A percentile compares a stretch with the other conserved stretches of the same genome.
Conservation (phyloP, 2,888 invertebrate species). For the Saturnia pavonia region DNA sequence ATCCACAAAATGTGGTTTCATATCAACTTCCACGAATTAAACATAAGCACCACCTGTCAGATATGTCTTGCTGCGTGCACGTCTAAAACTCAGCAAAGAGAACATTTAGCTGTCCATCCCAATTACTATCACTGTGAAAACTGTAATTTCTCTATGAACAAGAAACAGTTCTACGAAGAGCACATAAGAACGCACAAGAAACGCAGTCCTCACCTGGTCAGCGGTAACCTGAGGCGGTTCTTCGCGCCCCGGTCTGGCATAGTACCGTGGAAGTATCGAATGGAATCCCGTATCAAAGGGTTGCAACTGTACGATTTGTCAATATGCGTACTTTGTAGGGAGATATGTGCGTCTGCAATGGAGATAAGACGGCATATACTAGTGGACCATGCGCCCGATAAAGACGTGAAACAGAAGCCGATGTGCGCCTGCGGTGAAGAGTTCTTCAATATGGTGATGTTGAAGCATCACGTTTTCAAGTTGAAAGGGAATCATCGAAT, state of each 20-base stretch:
- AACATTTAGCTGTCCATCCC: constrained; percentile 45
- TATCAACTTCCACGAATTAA: constrained; percentile 8
- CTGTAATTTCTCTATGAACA: constrained; percentile 40
- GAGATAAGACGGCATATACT: constrained; percentile 41
- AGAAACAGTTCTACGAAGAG: constrained; percentile 29
- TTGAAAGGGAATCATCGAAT: constrained; percentile 35
- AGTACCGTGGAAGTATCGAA: constrained; percentile 23
- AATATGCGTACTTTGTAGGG: constrained; percentile 56
- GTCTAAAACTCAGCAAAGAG: constrained; percentile 5
- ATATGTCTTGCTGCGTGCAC: constrained; percentile 37
- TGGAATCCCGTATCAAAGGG: constrained; percentile 38
- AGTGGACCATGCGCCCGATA: constrained; percentile 32
- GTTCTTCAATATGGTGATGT: constrained; percentile 49
- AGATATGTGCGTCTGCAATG: constrained; percentile 38
- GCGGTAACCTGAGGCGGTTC: background rate
- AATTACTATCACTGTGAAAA: constrained; percentile 42
- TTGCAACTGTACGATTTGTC: constrained; percentile 33
- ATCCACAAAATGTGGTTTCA: constrained; percentile 19
- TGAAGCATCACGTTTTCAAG: constrained; percentile 58
- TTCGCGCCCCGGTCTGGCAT: background rate
- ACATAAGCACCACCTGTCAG: constrained; percentile 39
- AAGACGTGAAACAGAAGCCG: constrained; percentile 6
- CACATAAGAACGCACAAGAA: constrained; percentile 42
- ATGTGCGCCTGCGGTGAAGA: constrained; percentile 51
- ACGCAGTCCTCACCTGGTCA: background rate